Base-by-base conservation (phyloP, 2,888 invertebrate species). In the Eugnorisma glareosa region DNA sequence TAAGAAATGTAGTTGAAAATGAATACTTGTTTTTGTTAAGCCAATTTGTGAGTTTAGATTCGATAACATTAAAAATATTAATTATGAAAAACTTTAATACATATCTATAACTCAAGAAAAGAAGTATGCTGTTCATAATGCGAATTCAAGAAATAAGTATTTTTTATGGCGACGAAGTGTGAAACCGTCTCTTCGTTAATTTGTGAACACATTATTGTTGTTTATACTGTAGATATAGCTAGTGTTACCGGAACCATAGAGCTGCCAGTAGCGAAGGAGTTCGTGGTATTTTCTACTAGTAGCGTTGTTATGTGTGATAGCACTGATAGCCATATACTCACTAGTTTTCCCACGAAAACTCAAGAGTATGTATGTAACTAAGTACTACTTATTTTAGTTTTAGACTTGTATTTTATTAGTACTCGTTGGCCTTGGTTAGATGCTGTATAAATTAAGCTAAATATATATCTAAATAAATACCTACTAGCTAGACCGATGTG, bases 261-360 rank as follows among this genome's bases (percentile, higher is more conserved):
- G 70, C 15, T 73, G 77, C 77, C 67, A 64, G 21, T 71, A 74
- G 74, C 40, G 37, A 73, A 68, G 28, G 63, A 77, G 31, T 81
- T 86, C 85, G 64, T 70, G 79, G 85, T 73, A 87, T 75, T 75
- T 37, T 54, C 73, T 59, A 67, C 72, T 66, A 81, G 61, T 64
- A 51, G 51, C n/a, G 66, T 73, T 73, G 61, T 63, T 28, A 15
- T 51, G 0, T 54, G 24, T 59, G 71, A 48, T n/a, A n/a, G n/a
- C n/a, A n/a, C 64, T 40, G 72, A 69, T 57, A 28, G 45, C 45
- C 28, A 45, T 37, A 57, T 66, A 54, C 48, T 67, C 15, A 45
- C 31, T 2, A 70, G 31, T 35, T 83, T 81, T 84, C 73, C 67
- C 75, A 84, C 63, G 70, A 67, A 64, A 83, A 61, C 18, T 51